These are phyloP conservation scores for Drosophila funebris DNA, from an alignment of 1,140 invertebrate species.

Conservation along the genomic window DNA sequence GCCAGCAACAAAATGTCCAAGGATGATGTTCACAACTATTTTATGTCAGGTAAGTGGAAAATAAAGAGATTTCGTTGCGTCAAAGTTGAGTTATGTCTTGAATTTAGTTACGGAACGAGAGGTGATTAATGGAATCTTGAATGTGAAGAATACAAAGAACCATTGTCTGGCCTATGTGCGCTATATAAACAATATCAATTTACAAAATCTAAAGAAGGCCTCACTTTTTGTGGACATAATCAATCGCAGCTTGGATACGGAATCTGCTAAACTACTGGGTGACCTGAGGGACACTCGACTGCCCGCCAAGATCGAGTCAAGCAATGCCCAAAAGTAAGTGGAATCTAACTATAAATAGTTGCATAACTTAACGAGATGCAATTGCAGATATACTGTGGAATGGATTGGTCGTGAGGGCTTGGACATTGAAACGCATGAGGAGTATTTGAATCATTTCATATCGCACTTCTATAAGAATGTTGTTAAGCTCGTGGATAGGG, in stretches of 20 bases:
- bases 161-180: slow-evolving; percentile 98
- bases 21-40: slow-evolving; percentile 98
- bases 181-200: slow-evolving; percentile 98
- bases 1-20: slow-evolving; percentile 94
- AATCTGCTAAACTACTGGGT: slow-evolving; percentile 94
- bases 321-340: slow-evolving; percentile 92
- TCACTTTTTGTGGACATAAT: slow-evolving; percentile 97
- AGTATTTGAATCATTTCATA: slow-evolving; percentile 98
- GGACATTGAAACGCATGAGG: slow-evolving; percentile 95
- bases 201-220: slow-evolving; percentile 97
- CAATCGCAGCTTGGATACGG: slow-evolving; percentile 96
- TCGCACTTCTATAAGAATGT: slow-evolving; percentile 98
- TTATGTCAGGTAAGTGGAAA: slow-evolving; percentile 94
- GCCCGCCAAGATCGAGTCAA: slow-evolving; percentile 93
- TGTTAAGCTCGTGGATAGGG: slow-evolving; percentile 94
- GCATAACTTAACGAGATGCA: background rate
- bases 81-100: slow-evolving; percentile 36
- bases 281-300: slow-evolving; percentile 95
- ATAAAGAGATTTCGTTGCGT: background rate
- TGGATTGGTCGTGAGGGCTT: slow-evolving; percentile 98
- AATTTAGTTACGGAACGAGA: slow-evolving; percentile 97
- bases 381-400: slow-evolving; percentile 95
- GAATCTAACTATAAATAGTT: background rate
- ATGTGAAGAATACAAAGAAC: slow-evolving; percentile 97
- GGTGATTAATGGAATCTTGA: slow-evolving; percentile 97